Evolutionary conservation across 2,113 vertebrate genomes (phyloP).

Genomic region (Ciconia maguari): DNA sequence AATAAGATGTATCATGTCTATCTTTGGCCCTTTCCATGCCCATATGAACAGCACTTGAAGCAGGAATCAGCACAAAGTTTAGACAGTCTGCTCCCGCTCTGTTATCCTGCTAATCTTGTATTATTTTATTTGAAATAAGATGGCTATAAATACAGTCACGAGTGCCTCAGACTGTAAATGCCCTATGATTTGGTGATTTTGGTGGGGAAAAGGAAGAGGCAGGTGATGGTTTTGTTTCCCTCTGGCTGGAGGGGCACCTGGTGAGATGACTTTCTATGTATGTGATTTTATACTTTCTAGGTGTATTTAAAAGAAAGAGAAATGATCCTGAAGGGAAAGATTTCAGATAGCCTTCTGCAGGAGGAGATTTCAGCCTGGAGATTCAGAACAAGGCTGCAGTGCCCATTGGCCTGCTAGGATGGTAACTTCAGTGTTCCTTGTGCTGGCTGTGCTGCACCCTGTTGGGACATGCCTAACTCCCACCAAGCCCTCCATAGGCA

Average conservation of each 20-base stretch:
- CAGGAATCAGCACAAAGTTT: not conserved
- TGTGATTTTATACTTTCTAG: not conserved
- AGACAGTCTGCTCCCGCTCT: not conserved
- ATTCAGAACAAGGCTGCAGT: not conserved
- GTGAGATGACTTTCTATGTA: not conserved
- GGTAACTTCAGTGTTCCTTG: not conserved
- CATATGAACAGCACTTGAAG: not conserved
- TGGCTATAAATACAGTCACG: not conserved
- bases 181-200: not conserved
- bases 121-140: not conserved
- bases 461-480: not conserved
- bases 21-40: not conserved
- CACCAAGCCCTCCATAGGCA: not conserved
- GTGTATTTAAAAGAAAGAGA: not conserved
- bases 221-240: not conserved
- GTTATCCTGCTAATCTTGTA: not conserved
- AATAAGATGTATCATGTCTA: not conserved
- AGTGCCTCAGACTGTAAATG: not conserved
- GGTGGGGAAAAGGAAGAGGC: not conserved
- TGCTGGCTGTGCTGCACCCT: not conserved
- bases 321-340: not conserved
- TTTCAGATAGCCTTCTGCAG: not conserved
- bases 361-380: not conserved
- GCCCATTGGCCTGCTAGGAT: rapidly evolving
- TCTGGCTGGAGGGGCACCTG: not conserved